Conservation (phyloP, 2,113 vertebrate genomes). For the Labrus mixtus region DNA sequence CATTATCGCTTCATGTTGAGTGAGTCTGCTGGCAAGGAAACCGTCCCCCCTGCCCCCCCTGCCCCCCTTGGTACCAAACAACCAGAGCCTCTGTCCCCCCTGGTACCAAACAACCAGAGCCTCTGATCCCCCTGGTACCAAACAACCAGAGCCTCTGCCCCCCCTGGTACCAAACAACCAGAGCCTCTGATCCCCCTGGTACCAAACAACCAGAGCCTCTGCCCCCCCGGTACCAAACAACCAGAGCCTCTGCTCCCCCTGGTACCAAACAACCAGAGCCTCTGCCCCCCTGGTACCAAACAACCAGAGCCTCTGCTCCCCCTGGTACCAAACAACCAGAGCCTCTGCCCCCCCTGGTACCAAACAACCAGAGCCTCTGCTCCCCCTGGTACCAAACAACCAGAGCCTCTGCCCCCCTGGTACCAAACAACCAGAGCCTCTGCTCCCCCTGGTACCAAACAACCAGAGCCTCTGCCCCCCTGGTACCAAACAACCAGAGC, state of each 20-base stretch:
- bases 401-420: too few relatives aligned
- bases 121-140: accelerated
- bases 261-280: too few relatives aligned
- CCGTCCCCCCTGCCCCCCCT: neutral
- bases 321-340: neutral
- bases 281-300: too few relatives aligned
- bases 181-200: too few relatives aligned
- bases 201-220: neutral
- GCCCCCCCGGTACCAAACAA: neutral
- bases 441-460: neutral
- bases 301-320: neutral
- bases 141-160: too few relatives aligned
- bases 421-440: neutral
- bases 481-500: neutral
- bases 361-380: constrained; percentile 1
- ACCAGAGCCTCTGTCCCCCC: neutral
- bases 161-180: neutral
- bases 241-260: neutral
- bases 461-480: neutral
- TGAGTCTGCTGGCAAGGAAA: constrained; percentile 51
- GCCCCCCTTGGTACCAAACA: neutral
- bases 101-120: neutral
- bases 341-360: neutral
- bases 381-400: accelerated
- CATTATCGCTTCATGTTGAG: neutral